These are phyloP conservation scores for Cygnus atratus DNA, from an alignment of 2,113 vertebrate genomes.

Conservation along the genomic window DNA sequence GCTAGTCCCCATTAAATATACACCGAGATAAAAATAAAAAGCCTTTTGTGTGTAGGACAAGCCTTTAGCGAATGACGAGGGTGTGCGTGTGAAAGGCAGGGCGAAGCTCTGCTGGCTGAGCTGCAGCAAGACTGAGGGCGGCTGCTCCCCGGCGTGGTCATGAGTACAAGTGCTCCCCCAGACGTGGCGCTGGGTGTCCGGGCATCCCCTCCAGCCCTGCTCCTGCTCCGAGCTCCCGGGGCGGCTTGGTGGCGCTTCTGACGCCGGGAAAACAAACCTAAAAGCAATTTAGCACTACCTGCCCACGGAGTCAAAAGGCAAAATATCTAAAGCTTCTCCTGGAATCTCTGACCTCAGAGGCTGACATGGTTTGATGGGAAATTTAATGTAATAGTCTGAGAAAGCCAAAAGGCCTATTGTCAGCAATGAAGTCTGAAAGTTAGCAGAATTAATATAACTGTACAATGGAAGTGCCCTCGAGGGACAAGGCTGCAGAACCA, in stretches of 20 bases:
- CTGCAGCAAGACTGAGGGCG: not conserved
- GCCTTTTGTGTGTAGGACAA: not conserved
- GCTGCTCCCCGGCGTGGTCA: rapidly evolving
- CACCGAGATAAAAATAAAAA: not conserved
- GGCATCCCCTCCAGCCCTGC: not conserved
- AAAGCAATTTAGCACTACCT: constrained; percentile 94
- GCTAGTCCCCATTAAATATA: rapidly evolving
- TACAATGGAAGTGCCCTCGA: constrained; percentile 80
- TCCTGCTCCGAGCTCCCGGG: constrained; percentile 69
- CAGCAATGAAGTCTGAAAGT: constrained; percentile 87
- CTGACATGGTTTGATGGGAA: constrained; percentile 85
- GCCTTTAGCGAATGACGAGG: rapidly evolving
- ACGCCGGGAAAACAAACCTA: constrained; percentile 82
- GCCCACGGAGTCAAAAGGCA: constrained; percentile 83
- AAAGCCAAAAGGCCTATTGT: constrained; percentile 87
- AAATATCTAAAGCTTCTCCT: constrained; percentile 77
- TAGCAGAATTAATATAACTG: constrained; percentile 85
- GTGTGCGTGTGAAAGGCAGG: rapidly evolving
- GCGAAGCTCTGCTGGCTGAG: not conserved
- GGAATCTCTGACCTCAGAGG: constrained; percentile 81
- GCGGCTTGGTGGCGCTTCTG: constrained; percentile 74
- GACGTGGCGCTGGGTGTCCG: not conserved
- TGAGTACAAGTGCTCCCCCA: not conserved
- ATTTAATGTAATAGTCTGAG: constrained; percentile 86
- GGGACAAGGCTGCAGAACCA: constrained; percentile 76